Conservation (phyloP, 2,113 vertebrate genomes). For the Oophaga pumilio region DNA sequence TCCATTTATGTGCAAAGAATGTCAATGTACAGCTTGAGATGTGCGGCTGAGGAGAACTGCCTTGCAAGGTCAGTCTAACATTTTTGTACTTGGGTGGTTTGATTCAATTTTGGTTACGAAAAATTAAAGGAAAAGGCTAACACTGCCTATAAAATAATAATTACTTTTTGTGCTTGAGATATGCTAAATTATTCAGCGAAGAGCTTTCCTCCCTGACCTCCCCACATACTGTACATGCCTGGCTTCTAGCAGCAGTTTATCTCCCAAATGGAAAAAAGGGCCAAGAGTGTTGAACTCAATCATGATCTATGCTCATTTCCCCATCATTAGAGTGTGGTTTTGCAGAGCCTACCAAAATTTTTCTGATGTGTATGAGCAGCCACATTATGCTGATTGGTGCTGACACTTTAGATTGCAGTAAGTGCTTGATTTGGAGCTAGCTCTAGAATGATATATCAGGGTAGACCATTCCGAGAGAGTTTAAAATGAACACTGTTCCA, state of each 20-base stretch:
- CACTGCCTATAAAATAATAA: background rate
- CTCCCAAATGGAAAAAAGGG: background rate
- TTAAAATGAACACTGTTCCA: no score
- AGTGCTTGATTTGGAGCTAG: no score
- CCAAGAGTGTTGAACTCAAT: no score
- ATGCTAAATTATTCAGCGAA: background rate
- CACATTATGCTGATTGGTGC: background rate
- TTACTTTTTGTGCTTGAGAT: background rate
- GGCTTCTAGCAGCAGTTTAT: background rate
- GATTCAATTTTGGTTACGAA: no score
- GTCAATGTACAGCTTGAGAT: conserved; percentile 93
- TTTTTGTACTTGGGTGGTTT: no score
- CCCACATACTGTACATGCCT: background rate
- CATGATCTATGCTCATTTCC: background rate
- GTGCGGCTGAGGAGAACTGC: conserved; percentile 95
- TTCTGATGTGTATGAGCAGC: background rate
- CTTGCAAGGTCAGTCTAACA: conserved; percentile 81
- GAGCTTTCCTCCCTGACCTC: background rate
- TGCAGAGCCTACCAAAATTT: background rate
- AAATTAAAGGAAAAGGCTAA: no score
- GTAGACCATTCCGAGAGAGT: background rate
- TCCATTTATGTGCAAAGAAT: conserved; percentile 89
- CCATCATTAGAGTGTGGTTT: no score
- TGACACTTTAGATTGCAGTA: no score
- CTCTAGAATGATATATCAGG: no score